A percentile compares a stretch with the other conserved stretches of the same genome.
Evolutionary conservation across 2,797 vertebrate species (phyloP).

Genomic region (Pogonophryne albipinna): DNA sequence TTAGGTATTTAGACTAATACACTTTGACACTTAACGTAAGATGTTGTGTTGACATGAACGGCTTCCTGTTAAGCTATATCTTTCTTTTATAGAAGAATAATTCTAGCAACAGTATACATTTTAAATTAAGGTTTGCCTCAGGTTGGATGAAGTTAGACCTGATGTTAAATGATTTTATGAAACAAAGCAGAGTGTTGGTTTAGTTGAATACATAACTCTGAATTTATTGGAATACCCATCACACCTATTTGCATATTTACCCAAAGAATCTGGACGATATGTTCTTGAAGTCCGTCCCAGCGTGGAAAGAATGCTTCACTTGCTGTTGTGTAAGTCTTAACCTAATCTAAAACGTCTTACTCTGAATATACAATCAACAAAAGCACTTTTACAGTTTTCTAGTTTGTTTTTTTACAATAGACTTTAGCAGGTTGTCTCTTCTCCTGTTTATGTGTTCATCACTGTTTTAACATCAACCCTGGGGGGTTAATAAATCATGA

Average conservation of each 20-base stretch:
- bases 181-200: background rate
- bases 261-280: conserved; percentile 5
- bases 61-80: background rate
- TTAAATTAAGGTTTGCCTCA: conserved; percentile 16
- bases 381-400: conserved; percentile 79
- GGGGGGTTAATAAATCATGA: conserved; percentile 13
- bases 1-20: conserved; percentile 22
- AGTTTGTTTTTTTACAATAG: conserved; percentile 45
- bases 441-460: conserved; percentile 43
- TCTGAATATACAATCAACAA: conserved; percentile 65
- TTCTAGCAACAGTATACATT: background rate
- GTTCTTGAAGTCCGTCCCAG: conserved; percentile 27
- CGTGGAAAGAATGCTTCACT: conserved; percentile 45
- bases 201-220: conserved; percentile 7
- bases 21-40: conserved; percentile 32
- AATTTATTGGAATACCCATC: background rate
- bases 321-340: conserved; percentile 80
- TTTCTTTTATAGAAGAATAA: background rate
- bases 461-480: conserved; percentile 41
- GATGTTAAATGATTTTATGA: conserved; percentile 1
- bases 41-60: conserved; percentile 53
- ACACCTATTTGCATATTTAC: background rate
- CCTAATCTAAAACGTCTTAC: conserved; percentile 79
- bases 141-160: conserved; percentile 20
- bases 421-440: conserved; percentile 38